Evolutionary conservation across 1,140 invertebrate genomes (phyloP).

Genomic region (Calliphora vicina): DNA sequence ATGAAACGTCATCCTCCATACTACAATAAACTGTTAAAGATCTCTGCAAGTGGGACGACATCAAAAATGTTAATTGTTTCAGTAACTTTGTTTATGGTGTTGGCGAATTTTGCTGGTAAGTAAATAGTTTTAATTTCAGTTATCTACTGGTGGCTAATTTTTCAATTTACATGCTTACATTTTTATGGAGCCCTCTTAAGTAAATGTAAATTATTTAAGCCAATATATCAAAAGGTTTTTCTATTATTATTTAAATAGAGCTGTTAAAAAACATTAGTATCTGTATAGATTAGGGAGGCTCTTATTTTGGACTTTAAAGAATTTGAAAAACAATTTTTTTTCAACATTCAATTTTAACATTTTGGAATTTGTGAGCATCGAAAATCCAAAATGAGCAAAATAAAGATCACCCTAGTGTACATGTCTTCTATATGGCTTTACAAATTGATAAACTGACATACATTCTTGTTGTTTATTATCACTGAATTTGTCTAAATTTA

Average conservation of each 20-base stretch:
- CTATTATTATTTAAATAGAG: too few relatives aligned
- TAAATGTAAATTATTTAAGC: too few relatives aligned
- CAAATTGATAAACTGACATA: not conserved
- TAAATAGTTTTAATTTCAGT: not conserved
- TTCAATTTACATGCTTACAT: not conserved
- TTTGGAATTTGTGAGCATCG: too few relatives aligned
- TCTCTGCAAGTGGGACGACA: not conserved
- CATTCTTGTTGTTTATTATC: not conserved
- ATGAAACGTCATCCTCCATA: not conserved
- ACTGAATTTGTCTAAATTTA: not conserved
- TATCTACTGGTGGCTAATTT: not conserved
- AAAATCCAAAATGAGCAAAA: too few relatives aligned
- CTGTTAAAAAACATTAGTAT: too few relatives aligned
- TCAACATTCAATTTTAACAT: too few relatives aligned
- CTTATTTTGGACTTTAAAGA: too few relatives aligned
- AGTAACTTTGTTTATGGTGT: not conserved
- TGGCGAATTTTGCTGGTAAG: conserved; percentile 6
- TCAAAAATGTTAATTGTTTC: not conserved
- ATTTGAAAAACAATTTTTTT: too few relatives aligned
- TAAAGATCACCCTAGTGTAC: too few relatives aligned
- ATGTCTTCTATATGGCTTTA: not conserved
- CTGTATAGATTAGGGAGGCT: too few relatives aligned
- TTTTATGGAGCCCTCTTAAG: not conserved
- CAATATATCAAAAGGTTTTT: too few relatives aligned
- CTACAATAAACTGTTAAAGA: too few relatives aligned